phyloP scores from a whole-genome alignment of 2,797 vertebrate genomes.

The Onychomys torridus region DNA sequence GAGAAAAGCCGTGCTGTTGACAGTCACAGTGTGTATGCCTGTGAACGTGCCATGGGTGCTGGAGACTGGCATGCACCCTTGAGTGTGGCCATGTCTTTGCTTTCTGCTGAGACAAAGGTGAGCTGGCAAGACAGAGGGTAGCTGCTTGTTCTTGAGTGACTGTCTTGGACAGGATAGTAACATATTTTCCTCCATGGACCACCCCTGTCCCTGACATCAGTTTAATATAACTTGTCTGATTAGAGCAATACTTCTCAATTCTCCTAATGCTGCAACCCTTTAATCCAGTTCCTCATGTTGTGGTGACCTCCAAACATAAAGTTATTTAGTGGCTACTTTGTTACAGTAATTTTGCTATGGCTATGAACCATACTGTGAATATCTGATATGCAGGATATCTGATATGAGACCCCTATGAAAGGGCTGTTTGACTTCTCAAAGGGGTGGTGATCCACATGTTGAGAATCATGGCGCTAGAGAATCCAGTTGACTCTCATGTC shows the following conservation, averaged over 20 bases:
- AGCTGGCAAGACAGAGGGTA: background rate
- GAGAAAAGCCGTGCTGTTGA: background rate
- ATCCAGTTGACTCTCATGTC: background rate
- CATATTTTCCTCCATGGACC: background rate
- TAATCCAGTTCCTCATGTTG: background rate
- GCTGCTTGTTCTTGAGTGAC: background rate
- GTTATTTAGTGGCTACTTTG: background rate
- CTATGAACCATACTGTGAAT: background rate
- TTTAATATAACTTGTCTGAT: background rate
- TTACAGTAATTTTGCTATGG: background rate
- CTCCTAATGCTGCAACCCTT: background rate
- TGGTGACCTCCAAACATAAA: background rate
- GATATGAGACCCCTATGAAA: too few species aligned
- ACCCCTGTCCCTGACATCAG: background rate
- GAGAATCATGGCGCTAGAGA: too few species aligned
- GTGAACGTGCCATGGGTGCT: background rate
- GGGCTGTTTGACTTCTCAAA: too few species aligned
- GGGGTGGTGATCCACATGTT: too few species aligned
- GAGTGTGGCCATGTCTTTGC: background rate
- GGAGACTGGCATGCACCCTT: background rate
- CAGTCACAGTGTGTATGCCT: background rate
- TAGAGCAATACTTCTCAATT: background rate
- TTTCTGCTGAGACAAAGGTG: background rate
- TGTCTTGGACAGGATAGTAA: background rate
- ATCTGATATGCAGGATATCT: background rate